These are phyloP conservation scores for Chiroxiphia lanceolata DNA, from an alignment of 2,797 vertebrate species.

Conservation along the genomic window DNA sequence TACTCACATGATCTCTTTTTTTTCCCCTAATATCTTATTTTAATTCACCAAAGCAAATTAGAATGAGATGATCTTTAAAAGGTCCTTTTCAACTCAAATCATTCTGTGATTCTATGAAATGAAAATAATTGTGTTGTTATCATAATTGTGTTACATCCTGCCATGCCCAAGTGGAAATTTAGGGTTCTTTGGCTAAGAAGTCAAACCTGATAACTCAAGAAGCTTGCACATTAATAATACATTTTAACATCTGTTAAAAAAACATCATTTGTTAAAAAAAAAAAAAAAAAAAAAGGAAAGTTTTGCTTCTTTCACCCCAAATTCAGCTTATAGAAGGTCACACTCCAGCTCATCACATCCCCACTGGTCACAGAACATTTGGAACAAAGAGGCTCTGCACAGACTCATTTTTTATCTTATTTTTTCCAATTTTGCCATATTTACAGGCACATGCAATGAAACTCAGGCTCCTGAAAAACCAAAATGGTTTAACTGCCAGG, in stretches of 20 bases:
- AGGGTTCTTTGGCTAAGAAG: not conserved
- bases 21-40: not conserved
- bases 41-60: not conserved
- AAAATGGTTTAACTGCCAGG: not conserved
- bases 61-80: not conserved
- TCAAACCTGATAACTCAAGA: not conserved
- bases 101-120: not conserved
- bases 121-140: not conserved
- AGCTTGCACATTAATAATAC: not conserved
- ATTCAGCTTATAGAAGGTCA: not conserved
- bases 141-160: not conserved
- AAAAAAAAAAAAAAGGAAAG: too few relatives aligned
- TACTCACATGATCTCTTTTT: not conserved
- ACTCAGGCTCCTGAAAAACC: not conserved
- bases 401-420: rapidly evolving
- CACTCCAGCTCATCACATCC: not conserved
- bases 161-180: not conserved
- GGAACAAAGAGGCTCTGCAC: not conserved
- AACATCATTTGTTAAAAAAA: too few relatives aligned
- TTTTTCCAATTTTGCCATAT: not conserved
- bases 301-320: not conserved
- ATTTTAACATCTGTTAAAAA: too few relatives aligned
- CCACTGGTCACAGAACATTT: not conserved
- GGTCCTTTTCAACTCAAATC: not conserved
- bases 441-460: not conserved